Conservation (phyloP, 2,113 vertebrate genomes). For the Crotalus horridus region DNA sequence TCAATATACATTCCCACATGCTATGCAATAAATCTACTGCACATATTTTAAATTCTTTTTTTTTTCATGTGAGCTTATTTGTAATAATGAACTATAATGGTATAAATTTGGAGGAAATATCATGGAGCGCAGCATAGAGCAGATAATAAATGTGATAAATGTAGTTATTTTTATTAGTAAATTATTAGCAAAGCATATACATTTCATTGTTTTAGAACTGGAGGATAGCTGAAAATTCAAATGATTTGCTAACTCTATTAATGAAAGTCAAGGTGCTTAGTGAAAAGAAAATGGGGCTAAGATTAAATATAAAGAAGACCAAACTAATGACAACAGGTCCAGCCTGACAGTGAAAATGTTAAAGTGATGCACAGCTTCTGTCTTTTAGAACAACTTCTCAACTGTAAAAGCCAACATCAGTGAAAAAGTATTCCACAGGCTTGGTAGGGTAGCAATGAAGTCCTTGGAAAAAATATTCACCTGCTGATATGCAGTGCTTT, state of each 20-base stretch:
- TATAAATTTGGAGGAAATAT: background rate
- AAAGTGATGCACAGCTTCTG: background rate
- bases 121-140: background rate
- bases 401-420: background rate
- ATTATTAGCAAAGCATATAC: background rate
- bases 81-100: background rate
- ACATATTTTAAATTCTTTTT: background rate
- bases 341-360: background rate
- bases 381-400: background rate
- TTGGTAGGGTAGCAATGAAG: background rate
- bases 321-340: background rate
- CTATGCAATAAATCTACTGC: background rate
- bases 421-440: background rate
- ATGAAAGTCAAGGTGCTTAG: background rate
- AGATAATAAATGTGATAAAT: background rate
- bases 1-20: background rate
- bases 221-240: background rate
- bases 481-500: background rate
- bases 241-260: background rate
- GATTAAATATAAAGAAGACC: background rate
- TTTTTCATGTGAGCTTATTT: background rate
- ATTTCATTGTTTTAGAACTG: background rate
- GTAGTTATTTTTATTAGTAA: background rate
- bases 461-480: background rate
- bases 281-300: background rate